Conservation (phyloP, 2,888 invertebrate species). For the Caenorhabditis sp. region DNA sequence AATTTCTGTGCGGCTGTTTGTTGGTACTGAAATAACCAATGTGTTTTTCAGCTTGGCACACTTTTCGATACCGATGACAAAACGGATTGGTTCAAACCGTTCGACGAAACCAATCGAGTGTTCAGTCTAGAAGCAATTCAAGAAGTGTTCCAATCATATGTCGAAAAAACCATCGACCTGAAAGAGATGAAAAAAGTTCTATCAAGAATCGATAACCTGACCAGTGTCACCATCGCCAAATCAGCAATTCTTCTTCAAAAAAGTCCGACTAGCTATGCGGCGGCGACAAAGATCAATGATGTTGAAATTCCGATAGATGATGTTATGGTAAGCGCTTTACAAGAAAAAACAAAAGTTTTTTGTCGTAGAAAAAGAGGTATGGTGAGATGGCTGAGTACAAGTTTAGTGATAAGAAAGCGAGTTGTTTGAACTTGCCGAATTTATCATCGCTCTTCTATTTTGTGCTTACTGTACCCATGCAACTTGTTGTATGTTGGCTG, state of each 20-base stretch:
- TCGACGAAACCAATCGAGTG: slow-evolving; percentile 21
- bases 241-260: slow-evolving; percentile 53
- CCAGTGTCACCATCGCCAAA: slow-evolving; percentile 69
- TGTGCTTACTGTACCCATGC: slow-evolving; percentile 84
- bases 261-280: slow-evolving; percentile 51
- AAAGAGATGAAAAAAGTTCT: slow-evolving; percentile 80
- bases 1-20: too few relatives aligned
- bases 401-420: slow-evolving; percentile 11
- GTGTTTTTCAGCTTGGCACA: background rate
- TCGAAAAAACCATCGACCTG: slow-evolving; percentile 41
- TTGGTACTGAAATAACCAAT: too few relatives aligned
- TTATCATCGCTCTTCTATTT: slow-evolving; percentile 85
- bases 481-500: slow-evolving; percentile 87
- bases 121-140: slow-evolving; percentile 32
- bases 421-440: slow-evolving; percentile 81
- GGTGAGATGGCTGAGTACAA: slow-evolving; percentile 62
- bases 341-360: background rate
- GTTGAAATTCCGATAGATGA: slow-evolving; percentile 21
- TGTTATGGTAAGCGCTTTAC: slow-evolving; percentile 2
- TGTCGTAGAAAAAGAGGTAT: slow-evolving; percentile 24
- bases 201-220: slow-evolving; percentile 78
- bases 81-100: slow-evolving; percentile 33
- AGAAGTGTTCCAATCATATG: slow-evolving; percentile 37
- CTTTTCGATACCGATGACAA: slow-evolving; percentile 5
- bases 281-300: slow-evolving; percentile 31